phyloP scores from a whole-genome alignment of 1,140 invertebrate genomes.

The Ceratina japonica region DNA sequence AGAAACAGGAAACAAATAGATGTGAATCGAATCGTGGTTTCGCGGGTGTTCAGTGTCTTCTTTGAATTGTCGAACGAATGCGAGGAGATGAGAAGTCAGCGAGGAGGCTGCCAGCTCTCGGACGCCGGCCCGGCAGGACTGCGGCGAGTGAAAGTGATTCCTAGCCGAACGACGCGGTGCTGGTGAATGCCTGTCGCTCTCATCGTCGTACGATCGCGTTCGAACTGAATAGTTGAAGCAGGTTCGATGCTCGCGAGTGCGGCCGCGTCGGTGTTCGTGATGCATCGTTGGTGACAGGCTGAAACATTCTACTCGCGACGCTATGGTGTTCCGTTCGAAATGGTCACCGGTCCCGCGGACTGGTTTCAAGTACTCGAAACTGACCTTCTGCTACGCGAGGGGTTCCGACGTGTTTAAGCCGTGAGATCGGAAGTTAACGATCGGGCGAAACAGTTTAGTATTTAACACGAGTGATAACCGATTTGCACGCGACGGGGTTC shows the following conservation, averaged over 20 bases:
- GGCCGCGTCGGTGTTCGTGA: slow-evolving; percentile 3
- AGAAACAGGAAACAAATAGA: not conserved
- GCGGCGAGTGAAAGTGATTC: slow-evolving; percentile 32
- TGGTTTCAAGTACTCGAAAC: slow-evolving; percentile 29
- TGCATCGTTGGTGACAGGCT: slow-evolving; percentile 1
- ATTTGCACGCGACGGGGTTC: not conserved
- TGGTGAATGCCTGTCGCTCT: not conserved
- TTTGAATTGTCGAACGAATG: not conserved
- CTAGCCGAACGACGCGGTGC: slow-evolving; percentile 9
- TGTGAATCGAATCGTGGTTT: not conserved
- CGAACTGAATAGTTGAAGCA: slow-evolving; percentile 20
- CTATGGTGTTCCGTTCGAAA: slow-evolving; percentile 25
- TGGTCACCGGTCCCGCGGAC: slow-evolving; percentile 18
- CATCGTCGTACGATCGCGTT: not conserved
- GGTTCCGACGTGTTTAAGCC: not conserved
- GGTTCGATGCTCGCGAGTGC: slow-evolving; percentile 12
- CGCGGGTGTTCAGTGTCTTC: no score
- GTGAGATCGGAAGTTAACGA: not conserved
- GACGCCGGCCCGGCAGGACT: not conserved
- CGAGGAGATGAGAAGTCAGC: not conserved
- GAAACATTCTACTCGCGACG: not conserved
- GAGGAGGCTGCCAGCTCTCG: not conserved
- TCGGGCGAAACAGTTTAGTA: not conserved
- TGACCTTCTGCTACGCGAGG: slow-evolving; percentile 4
- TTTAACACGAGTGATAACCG: not conserved